Percentiles rank a stretch among this genome's conserved stretches.
Evolutionary conservation across 2,797 vertebrate species (phyloP).

Genomic region (Avahi laniger): DNA sequence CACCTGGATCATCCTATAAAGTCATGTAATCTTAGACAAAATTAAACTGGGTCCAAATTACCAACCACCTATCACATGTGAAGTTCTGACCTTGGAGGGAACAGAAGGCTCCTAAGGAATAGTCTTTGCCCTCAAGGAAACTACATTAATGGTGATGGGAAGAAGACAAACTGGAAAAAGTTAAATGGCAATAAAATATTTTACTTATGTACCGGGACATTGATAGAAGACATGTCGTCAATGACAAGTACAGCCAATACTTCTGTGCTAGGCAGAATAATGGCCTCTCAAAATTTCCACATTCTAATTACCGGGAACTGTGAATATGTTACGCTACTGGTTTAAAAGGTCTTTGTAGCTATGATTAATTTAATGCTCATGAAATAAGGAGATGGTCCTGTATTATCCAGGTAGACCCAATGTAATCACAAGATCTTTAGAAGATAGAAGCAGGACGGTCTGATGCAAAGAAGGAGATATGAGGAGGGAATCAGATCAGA

Average conservation of each 20-base stretch:
- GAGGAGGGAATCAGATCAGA: background rate
- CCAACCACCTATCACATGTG: background rate
- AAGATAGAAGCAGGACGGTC: background rate
- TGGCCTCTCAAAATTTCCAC: background rate
- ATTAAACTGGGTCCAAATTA: background rate
- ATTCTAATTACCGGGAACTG: background rate
- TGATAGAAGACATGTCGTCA: background rate
- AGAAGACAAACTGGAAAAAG: background rate
- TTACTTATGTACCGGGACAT: background rate
- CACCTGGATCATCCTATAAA: background rate
- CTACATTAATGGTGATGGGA: background rate
- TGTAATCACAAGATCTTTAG: background rate
- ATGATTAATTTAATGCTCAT: background rate
- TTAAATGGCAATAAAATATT: background rate
- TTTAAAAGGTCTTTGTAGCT: background rate
- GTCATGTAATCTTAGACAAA: background rate
- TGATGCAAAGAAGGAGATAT: background rate
- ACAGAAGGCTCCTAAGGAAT: background rate
- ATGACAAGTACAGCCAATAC: background rate
- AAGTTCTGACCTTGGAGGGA: background rate
- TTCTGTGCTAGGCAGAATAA: background rate
- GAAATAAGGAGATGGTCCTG: background rate
- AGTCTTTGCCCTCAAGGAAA: background rate
- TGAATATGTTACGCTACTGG: background rate
- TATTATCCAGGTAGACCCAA: background rate